phyloP scores from a whole-genome alignment of 2,888 invertebrate species.

The Odiellus spinosus region DNA sequence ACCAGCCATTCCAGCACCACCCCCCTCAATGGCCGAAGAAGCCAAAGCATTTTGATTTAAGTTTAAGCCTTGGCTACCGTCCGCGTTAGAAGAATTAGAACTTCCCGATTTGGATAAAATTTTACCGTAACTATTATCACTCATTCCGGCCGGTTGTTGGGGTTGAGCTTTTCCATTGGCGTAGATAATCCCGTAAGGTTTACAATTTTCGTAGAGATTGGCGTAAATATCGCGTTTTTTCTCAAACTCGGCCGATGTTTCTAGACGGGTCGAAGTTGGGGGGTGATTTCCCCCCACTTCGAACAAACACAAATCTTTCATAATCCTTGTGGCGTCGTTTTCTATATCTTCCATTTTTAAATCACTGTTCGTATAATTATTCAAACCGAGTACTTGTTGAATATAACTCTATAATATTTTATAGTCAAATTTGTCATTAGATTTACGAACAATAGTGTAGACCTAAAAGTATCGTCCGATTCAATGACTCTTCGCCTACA shows the following conservation, averaged over 20 bases:
- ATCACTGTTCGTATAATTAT: no score
- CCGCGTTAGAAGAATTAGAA: not conserved
- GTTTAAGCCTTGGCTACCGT: not conserved
- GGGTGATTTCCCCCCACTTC: conserved; percentile 16
- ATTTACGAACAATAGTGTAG: no score
- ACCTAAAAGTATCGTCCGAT: no score
- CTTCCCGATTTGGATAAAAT: conserved; percentile 8
- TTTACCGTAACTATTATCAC: conserved; percentile 12
- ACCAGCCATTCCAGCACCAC: not conserved
- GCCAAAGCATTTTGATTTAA: not conserved
- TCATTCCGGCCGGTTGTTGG: no score
- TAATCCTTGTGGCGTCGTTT: conserved; percentile 16
- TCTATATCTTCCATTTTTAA: conserved; percentile 14
- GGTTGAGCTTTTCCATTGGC: no score
- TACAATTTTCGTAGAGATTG: conserved; percentile 10
- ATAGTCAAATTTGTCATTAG: no score
- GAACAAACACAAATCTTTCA: conserved; percentile 19
- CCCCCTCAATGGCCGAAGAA: not conserved
- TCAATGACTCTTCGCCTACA: no score
- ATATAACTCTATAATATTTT: no score
- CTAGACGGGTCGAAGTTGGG: conserved; percentile 13
- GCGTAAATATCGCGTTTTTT: conserved; percentile 18
- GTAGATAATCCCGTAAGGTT: not conserved
- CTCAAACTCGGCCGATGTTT: conserved; percentile 19
- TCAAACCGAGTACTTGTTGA: no score